A percentile compares a stretch with the other conserved stretches of the same genome.
Conservation (phyloP, 2,113 vertebrate genomes). For the Uropsilus gracilis region DNA sequence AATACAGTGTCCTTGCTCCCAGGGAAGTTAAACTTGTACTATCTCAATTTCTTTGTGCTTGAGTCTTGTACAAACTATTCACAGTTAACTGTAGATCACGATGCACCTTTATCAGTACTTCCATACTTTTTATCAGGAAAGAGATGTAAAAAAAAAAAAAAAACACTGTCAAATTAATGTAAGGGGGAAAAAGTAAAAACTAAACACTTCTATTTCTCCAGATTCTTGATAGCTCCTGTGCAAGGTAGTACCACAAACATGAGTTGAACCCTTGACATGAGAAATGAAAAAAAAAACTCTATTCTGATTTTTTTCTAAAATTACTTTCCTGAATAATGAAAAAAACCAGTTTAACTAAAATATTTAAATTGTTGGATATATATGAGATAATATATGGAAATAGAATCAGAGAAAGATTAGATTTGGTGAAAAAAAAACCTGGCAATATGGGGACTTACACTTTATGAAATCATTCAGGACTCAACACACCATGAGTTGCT, state of each 20-base stretch:
- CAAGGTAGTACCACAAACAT: neutral
- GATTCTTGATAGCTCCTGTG: neutral
- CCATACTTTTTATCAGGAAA: neutral
- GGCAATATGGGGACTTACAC: neutral
- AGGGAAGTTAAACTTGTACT: neutral
- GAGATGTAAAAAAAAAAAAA: too few species aligned
- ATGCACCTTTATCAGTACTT: neutral
- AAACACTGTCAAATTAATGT: neutral
- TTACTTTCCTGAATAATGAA: neutral
- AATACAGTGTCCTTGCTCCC: neutral
- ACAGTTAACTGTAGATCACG: neutral
- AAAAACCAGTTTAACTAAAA: neutral
- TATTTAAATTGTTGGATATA: neutral
- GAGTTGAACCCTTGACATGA: neutral
- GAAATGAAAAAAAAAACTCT: neutral
- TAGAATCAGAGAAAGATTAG: neutral
- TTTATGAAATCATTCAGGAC: neutral
- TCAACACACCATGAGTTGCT: too few species aligned
- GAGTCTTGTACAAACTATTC: neutral
- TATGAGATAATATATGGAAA: neutral
- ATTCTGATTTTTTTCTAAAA: neutral
- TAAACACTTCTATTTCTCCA: constrained; percentile 36
- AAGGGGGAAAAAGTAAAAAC: neutral
- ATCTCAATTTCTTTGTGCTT: neutral
- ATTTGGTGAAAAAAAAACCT: neutral